Evolutionary conservation across 2,113 vertebrate species (phyloP), one percentile per base, ranked within the genome.

Genomic region (Ammodramus savannarum): DNA sequence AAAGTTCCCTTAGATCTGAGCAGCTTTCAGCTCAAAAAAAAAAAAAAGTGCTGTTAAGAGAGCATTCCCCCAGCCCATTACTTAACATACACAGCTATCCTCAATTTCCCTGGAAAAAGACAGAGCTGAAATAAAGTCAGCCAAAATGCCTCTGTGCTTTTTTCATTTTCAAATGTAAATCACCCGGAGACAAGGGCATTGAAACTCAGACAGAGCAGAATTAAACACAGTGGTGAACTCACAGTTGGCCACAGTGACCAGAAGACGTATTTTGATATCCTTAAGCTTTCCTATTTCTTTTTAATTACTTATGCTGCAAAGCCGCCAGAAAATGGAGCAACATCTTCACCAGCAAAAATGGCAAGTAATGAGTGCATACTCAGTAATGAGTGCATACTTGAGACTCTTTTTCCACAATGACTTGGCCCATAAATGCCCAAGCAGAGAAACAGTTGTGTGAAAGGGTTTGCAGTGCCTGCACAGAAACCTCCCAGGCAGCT

Each of bases 351-450:
- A 74, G 55, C 32, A 62, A 36, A 69, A 69, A 3, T 1, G 5
- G 38, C 49, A 73, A 27, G 12, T 17, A 52, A 16, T 2, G 1
- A 20, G 20, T 1, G 9, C 0, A 0, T 7, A 29, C 27, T 29
- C 51, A 31, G 16, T 17, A 52, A 16, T 2, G 1, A 18, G 18
- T 2, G 9, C 0, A 0, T 52, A n/a, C n/a, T n/a, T n/a, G n/a
- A n/a, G 27, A 29, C 27, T 51, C 15, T 52, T 52, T 52, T 21
- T 18, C 69, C 7, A 11, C 36, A 27, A 4, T 0, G 4, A 44
- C 36, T 6, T 4, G 23, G 63, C 26, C 18, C 29, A 9, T 32
- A 20, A 59, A 55, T 5, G 14, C 34, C 32, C 29, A 25, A 38
- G 23, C 55, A 71, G 59, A 75, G 22, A 17, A 67, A 25, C 1